Evolutionary conservation across 2,888 invertebrate species (phyloP), one percentile per base, ranked within the genome.

Genomic region (Electrophaes corylata): DNA sequence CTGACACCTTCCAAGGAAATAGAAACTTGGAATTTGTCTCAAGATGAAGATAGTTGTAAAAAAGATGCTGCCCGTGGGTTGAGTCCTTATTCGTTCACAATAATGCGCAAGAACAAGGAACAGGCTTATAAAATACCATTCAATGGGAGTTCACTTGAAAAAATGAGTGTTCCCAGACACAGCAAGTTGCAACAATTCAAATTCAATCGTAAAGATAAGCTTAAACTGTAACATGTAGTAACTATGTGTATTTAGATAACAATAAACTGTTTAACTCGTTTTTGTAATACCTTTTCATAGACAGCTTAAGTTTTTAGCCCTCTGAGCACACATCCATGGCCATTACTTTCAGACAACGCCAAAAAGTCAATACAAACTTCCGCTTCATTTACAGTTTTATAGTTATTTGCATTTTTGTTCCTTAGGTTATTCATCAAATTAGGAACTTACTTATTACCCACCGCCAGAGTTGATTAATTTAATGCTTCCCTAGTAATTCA

Each of bases 11-110:
- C 71, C 19, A 76, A 71, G 43, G 79, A 83, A 72, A 74, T 82
- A 47, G 86, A 88, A 73, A 84, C 81, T 3, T 86, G 84, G 84
- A 75, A 70, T 33, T 67, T 85, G 48, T 68, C 76, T 4, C 63
- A 60, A 59, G 73, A 79, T 31, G 72, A 78, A 41, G 41, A 53
- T 5, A 54, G 39, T 39, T 35, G 44, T 19, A 44, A 46, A 44
- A 48, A 19, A 20, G 18, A 45, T 31, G 35, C 16, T 44, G 48
- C 48, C 19, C 64, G 70, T 29, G 14, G 29, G n/a, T 62, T 4
- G 1, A 60, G 35, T 40, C 50, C 59, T 3, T 60, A 71, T 50
- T 69, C 74, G 16, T 71, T 57, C 33, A 78, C 75, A 4, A 64
- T 66, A 10, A 65, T 72, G 50, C 68, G 67, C 4, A 71, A 59